phyloP scores from a whole-genome alignment of 1,140 invertebrate genomes.

The Drosophila kepulauana region DNA sequence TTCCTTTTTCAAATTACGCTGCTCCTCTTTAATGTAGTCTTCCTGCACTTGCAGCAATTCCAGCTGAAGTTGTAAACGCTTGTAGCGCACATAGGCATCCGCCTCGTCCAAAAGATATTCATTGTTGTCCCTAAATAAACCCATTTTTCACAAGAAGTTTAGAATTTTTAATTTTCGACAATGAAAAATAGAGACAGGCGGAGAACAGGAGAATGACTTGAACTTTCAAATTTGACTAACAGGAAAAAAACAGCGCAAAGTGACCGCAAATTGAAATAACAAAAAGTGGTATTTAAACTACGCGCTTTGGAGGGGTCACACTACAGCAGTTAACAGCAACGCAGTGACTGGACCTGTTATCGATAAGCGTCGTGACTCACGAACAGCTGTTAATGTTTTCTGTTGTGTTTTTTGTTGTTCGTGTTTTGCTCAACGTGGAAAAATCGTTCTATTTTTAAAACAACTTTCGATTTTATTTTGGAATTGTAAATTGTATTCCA shows the following conservation, averaged over 20 bases:
- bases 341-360: background rate
- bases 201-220: constrained; percentile 57
- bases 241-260: too few species aligned
- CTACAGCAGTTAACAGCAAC: background rate
- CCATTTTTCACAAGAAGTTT: constrained; percentile 15
- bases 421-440: constrained; percentile 58
- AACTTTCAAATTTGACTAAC: constrained; percentile 43
- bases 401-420: constrained; percentile 60
- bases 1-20: constrained; percentile 98
- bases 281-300: constrained; percentile 9
- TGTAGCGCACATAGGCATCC: constrained; percentile 97
- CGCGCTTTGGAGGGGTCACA: background rate
- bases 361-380: constrained; percentile 15
- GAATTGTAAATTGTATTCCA: constrained; percentile 57
- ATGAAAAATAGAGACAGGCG: background rate
- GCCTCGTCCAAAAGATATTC: constrained; percentile 88
- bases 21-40: constrained; percentile 99
- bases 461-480: constrained; percentile 72
- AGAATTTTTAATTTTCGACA: background rate
- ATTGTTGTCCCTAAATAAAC: constrained; percentile 16
- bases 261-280: too few species aligned
- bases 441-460: constrained; percentile 74
- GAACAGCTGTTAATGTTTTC: constrained; percentile 51
- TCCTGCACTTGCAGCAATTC: constrained; percentile 91
- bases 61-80: constrained; percentile 85